Evolutionary conservation across 1,140 invertebrate genomes (phyloP), one percentile per base, ranked within the genome.

Genomic region (Drosophila ambigua): DNA sequence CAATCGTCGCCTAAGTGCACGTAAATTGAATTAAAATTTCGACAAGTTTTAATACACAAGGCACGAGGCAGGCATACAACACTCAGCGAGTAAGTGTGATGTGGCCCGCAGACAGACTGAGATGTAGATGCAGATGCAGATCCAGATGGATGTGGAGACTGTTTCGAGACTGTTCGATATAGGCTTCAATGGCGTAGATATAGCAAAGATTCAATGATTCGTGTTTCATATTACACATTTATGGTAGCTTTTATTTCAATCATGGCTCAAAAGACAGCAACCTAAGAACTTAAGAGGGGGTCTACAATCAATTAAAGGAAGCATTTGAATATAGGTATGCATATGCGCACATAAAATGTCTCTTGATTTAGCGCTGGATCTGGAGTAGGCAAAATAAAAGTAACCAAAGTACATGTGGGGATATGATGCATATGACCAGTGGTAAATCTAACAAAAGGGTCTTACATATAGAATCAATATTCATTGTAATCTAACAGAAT

Each of bases 21-120:
- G 75, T 87, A 87, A 87, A 87, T 87, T 87, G 83, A 87, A 87
- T 87, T 87, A 88, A 77, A 88, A 83, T 88, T 87, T 88, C 72
- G 83, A 87, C 83, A 87, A 88, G 83, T 83, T 87, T 82, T 87
- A 87, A 39, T 13, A 39, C 35, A 39, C 35, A 13, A 39, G 20
- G 23, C 23, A 13, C 35, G 8, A 39, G 35, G 4, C 35, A 13
- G 3, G 31, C 31, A 35, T 35, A 4, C 31, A 35, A 35, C 75
- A 72, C 65, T 54, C 43, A 8, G 23, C 52, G 45, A 20, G 43
- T 52, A 53, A 46, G 66, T 58, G 52, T 26, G 35, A n/a, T 7
- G 31, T 15, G 20, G 20, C 1, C 1, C 20, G 20, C 20, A 28
- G 15, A 39, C 31, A 35, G 31, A 35, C 4, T 35, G 31, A 35